Percentiles rank a stretch among this genome's conserved stretches.
These are phyloP conservation scores for Rhamnusium bicolor DNA, from an alignment of 2,888 invertebrate genomes.

Conservation along the genomic window DNA sequence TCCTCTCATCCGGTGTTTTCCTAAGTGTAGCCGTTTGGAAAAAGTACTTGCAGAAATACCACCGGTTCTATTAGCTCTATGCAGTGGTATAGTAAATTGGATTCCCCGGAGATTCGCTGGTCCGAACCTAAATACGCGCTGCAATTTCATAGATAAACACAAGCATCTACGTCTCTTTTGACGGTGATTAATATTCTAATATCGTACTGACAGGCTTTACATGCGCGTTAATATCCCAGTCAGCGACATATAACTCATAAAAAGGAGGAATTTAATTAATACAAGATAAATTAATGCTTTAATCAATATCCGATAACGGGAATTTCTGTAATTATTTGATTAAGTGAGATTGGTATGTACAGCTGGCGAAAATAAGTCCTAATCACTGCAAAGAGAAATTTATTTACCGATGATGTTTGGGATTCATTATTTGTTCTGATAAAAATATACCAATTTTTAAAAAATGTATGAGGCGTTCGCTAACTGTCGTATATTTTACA, in stretches of 20 bases:
- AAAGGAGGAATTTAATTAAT: constrained; percentile 2
- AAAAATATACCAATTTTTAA: no score
- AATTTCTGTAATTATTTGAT: no score
- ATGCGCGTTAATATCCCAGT: not conserved
- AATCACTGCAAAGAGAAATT: no score
- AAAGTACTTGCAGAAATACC: not conserved
- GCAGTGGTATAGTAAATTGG: not conserved
- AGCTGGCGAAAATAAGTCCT: no score
- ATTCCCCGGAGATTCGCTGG: not conserved
- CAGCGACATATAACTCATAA: not conserved
- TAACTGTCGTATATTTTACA: no score
- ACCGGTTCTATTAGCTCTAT: not conserved
- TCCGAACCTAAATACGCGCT: not conserved
- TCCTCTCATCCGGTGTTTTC: not conserved
- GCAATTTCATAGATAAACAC: not conserved
- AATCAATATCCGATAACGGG: no score
- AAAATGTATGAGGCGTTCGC: no score
- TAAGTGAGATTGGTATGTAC: no score
- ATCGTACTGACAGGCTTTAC: constrained; percentile 5
- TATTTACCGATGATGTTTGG: no score
- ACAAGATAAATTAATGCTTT: not conserved
- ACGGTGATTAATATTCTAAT: not conserved
- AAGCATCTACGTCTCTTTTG: not conserved
- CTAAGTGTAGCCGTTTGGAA: not conserved
- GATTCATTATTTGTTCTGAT: no score